Percentiles rank a stretch among this genome's conserved stretches.
These are phyloP conservation scores for Montipora cactus DNA, from an alignment of 64 coral and sea anemone genomes.

Conservation along the genomic window DNA sequence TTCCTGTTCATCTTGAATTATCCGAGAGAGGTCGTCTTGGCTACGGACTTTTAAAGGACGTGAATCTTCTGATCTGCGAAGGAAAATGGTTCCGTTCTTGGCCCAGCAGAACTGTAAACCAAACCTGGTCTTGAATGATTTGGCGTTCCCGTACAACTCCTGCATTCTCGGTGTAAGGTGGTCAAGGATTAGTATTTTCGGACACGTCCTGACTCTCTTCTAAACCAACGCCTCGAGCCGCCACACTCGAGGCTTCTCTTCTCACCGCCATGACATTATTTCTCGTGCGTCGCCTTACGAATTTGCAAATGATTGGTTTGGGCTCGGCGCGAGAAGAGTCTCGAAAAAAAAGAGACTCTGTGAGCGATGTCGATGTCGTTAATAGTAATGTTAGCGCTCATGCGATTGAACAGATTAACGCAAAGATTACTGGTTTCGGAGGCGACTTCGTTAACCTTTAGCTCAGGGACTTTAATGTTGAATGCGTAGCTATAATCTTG, in stretches of 20 bases:
- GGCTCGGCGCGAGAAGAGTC: constrained; percentile 31
- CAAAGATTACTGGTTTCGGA: neutral
- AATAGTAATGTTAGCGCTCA: neutral
- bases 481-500: neutral
- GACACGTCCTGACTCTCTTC: too few species aligned
- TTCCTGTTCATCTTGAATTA: neutral
- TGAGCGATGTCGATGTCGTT: constrained; percentile 24
- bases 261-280: neutral
- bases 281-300: neutral
- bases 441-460: constrained; percentile 1
- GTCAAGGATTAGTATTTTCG: too few species aligned
- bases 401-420: constrained; percentile 2
- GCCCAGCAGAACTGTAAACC: too few species aligned
- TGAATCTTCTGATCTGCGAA: too few species aligned
- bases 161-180: too few species aligned
- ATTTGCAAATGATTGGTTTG: constrained; percentile 53
- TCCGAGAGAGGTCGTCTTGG: neutral
- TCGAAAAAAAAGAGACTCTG: constrained; percentile 28
- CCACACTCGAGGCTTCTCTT: neutral
- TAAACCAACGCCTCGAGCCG: neutral
- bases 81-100: too few species aligned
- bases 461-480: neutral
- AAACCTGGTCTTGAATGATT: too few species aligned
- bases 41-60: too few species aligned
- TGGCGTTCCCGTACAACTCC: too few species aligned